These are phyloP conservation scores for Larimichthys crocea DNA, from an alignment of 2,113 vertebrate species.

Conservation along the genomic window DNA sequence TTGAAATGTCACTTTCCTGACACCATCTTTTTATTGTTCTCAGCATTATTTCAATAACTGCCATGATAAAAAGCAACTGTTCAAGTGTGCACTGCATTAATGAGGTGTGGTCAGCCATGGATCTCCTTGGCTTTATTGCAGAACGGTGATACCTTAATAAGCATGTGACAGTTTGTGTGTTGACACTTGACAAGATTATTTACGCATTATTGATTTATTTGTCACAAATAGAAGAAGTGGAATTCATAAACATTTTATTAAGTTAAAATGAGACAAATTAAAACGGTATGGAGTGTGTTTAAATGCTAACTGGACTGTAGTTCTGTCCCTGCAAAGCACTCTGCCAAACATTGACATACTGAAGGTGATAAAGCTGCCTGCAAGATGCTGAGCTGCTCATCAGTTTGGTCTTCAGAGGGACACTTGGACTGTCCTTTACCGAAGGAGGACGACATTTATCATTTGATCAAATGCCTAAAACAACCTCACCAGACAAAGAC, in stretches of 20 bases:
- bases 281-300: not conserved
- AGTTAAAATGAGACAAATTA: not conserved
- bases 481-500: not conserved
- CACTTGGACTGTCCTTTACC: not conserved
- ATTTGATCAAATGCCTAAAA: not conserved
- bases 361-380: not conserved
- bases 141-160: not conserved
- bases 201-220: not conserved
- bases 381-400: not conserved
- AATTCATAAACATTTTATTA: not conserved
- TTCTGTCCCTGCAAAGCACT: not conserved
- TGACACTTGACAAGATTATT: not conserved
- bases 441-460: not conserved
- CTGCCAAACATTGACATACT: not conserved
- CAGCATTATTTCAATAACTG: not conserved
- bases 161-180: not conserved
- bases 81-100: not conserved
- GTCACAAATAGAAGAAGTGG: not conserved
- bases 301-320: not conserved
- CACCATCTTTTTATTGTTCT: not conserved
- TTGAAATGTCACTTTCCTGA: not conserved
- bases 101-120: constrained; percentile 23
- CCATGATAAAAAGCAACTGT: not conserved
- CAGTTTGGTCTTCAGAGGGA: not conserved
- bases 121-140: not conserved